A percentile compares a stretch with the other conserved stretches of the same genome.
Conservation (phyloP, 2,113 vertebrate genomes). For the Gambusia holbrooki region DNA sequence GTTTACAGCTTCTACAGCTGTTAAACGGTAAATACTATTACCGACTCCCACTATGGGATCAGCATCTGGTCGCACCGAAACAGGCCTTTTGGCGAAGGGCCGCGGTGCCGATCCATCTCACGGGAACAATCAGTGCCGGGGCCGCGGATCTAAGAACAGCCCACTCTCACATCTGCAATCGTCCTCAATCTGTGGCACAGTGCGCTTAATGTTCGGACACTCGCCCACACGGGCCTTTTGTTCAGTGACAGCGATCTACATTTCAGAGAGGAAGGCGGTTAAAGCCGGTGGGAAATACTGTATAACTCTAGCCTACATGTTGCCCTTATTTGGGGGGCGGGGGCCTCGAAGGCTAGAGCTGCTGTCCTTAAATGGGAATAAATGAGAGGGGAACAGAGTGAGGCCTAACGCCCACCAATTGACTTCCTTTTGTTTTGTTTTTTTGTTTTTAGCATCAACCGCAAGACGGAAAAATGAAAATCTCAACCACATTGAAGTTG, state of each 20-base stretch:
- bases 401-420: constrained; percentile 9
- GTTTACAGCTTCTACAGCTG: background rate
- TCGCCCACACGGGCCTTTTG: constrained; percentile 49
- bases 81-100: too few relatives aligned
- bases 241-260: constrained; percentile 45
- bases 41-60: background rate
- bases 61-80: too few relatives aligned
- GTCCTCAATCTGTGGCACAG: constrained; percentile 31
- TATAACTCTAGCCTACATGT: constrained; percentile 53
- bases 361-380: constrained; percentile 76
- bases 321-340: constrained; percentile 73
- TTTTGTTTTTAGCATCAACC: background rate
- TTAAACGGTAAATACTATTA: background rate
- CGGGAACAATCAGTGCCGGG: background rate
- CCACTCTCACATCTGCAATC: constrained; percentile 22
- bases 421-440: constrained; percentile 20
- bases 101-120: background rate
- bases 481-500: background rate
- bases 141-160: background rate
- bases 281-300: constrained; percentile 68
- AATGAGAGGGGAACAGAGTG: constrained; percentile 38
- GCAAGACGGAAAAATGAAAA: background rate
- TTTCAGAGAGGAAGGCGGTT: constrained; percentile 34
- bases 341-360: constrained; percentile 31
- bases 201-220: constrained; percentile 14